Evolutionary conservation across 2,113 vertebrate genomes (phyloP), one percentile per base, ranked within the genome.

Genomic region (Dromaius novaehollandiae): DNA sequence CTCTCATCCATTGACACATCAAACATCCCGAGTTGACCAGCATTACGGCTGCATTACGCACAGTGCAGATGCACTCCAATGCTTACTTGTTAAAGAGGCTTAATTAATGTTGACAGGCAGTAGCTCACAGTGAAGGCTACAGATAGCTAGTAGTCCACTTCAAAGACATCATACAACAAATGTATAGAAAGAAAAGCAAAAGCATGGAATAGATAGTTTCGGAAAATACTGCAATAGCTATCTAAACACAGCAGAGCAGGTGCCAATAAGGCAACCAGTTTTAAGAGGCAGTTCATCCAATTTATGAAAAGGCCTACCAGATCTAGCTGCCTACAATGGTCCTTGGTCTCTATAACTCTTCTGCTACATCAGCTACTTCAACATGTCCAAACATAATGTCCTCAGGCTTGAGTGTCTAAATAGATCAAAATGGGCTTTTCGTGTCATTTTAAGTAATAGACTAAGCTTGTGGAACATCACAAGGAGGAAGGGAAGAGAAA

Each of bases 101-200:
- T 94, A 79, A 95, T 91, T 78, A 91, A 26, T 48, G 48, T 64
- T 94, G 95, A 90, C 85, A 94, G 88, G 74, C 85, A 94, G 77
- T 14, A 93, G 61, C 53, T 88, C 61, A 56, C 55, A 56, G 68
- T 21, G 42, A 93, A 83, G 36, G 48, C 82, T 86, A 65, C n/a
- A 94, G 82, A 96, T 51, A 81, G 40, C 64, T 46, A 24, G 30
- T 55, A 82, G 46, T 53, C 64, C 86, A 83, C 82, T 94, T 95
- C 93, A 91, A 95, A 96, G 82, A 92, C 32, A 36, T 25, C 48
- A 73, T 51, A 18, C 15, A 51, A 51, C 22, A 44, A 83, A 94
- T 3, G 22, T 46, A 88, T 6, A 70, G 66, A 55, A 87, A 83
- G 63, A 83, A 81, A 83, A 86, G 73, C 64, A 79, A 79, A 90